phyloP scores from a whole-genome alignment of 2,113 vertebrate genomes.

The Gorsachius goisagi region DNA sequence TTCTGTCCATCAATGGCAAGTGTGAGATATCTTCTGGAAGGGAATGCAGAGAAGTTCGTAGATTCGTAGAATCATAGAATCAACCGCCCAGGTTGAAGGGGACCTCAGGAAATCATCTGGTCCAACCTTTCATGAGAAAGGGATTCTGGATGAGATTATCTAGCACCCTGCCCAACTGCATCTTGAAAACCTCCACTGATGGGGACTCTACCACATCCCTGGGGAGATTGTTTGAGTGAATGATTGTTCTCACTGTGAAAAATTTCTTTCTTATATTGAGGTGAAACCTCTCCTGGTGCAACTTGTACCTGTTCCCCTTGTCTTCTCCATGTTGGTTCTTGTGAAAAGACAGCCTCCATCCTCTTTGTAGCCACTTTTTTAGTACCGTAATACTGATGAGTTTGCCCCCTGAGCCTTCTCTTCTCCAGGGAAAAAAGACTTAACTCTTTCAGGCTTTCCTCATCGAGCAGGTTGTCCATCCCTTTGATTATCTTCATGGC shows the following conservation, averaged over 20 bases:
- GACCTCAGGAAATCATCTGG: background rate
- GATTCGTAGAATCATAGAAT: background rate
- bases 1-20: background rate
- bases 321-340: background rate
- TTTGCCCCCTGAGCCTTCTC: background rate
- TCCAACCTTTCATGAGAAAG: background rate
- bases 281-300: background rate
- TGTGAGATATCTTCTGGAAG: background rate
- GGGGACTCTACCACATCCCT: accelerated
- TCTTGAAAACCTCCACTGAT: background rate
- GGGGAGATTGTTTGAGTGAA: background rate
- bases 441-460: background rate
- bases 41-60: background rate
- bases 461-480: background rate
- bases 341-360: background rate
- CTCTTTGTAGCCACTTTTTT: background rate
- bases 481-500: background rate
- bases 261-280: background rate
- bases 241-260: background rate
- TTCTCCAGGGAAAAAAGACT: background rate
- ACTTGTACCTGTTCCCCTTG: background rate
- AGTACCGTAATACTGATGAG: background rate
- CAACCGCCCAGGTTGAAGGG: background rate
- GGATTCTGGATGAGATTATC: background rate
- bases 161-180: background rate